A percentile compares a stretch with the other conserved stretches of the same genome.
These are phyloP conservation scores for Xenopus borealis DNA, from an alignment of 2,113 vertebrate species.

Conservation along the genomic window DNA sequence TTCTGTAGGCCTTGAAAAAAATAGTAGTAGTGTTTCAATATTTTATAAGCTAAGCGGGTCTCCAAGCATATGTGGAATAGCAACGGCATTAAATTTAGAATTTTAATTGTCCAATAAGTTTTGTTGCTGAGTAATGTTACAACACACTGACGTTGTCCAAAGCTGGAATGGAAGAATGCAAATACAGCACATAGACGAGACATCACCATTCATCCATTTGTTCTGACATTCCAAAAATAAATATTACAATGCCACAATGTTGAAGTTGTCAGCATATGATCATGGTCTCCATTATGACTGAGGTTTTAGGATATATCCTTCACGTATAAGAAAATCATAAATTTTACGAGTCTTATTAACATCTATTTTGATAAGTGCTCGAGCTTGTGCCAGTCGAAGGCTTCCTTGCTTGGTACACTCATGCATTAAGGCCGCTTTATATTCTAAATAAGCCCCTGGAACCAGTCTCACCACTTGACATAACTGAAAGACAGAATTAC, in stretches of 20 bases:
- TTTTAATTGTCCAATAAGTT: too few species aligned
- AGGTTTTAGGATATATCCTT: conserved; percentile 94
- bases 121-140: too few species aligned
- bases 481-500: conserved; percentile 69
- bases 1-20: too few species aligned
- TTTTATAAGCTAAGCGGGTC: too few species aligned
- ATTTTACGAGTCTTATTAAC: conserved; percentile 99
- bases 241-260: not conserved
- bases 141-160: too few species aligned
- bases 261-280: not conserved
- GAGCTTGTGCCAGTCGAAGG: conserved; percentile 88
- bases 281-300: conserved; percentile 42
- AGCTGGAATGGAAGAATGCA: too few species aligned
- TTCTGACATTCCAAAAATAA: not conserved
- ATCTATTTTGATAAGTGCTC: conserved; percentile 97
- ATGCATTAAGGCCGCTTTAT: conserved; percentile 91
- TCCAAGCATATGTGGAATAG: too few species aligned
- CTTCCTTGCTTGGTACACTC: conserved; percentile 95
- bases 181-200: too few species aligned
- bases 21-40: too few species aligned
- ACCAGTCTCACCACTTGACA: conserved; percentile 97
- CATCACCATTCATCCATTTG: too few species aligned
- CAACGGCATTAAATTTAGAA: too few species aligned
- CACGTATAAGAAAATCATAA: conserved; percentile 96
- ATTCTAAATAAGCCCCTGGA: conserved; percentile 95